These are phyloP conservation scores for Chloebia gouldiae DNA, from an alignment of 2,113 vertebrate species.

Conservation along the genomic window DNA sequence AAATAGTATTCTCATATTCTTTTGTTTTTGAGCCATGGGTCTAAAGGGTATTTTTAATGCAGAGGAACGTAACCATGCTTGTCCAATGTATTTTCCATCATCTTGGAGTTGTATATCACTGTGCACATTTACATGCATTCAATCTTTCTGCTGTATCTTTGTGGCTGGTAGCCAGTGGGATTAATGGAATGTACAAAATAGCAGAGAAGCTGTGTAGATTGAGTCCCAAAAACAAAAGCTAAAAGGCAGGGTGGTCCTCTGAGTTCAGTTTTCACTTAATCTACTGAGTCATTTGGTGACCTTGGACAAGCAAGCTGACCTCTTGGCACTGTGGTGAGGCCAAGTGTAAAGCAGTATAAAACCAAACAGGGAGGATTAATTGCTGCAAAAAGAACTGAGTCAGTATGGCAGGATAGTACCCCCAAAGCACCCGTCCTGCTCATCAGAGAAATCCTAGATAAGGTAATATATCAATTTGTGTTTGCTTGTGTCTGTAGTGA, in stretches of 20 bases:
- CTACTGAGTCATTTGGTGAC: conserved; percentile 23
- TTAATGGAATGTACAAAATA: not conserved
- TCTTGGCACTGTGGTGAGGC: not conserved
- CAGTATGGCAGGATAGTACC: not conserved
- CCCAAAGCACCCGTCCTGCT: not conserved
- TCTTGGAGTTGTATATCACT: conserved; percentile 27
- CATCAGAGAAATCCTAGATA: not conserved
- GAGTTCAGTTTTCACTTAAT: conserved; percentile 11
- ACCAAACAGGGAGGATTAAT: not conserved
- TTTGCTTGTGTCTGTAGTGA: not conserved
- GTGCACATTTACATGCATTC: not conserved
- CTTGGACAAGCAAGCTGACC: conserved; percentile 7
- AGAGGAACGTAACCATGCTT: conserved; percentile 48
- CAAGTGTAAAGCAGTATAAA: not conserved
- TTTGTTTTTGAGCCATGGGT: conserved; percentile 47
- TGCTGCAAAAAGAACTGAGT: not conserved
- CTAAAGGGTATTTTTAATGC: conserved; percentile 60
- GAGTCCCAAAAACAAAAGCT: not conserved
- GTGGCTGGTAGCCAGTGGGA: not conserved
- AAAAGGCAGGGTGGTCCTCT: conserved; percentile 5
- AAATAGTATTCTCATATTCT: conserved; percentile 54
- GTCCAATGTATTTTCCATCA: conserved; percentile 59
- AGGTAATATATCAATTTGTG: not conserved
- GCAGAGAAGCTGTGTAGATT: not conserved
- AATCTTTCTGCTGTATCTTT: not conserved